Conservation (phyloP, 2,797 vertebrate species). For the Podarcis lilfordi region DNA sequence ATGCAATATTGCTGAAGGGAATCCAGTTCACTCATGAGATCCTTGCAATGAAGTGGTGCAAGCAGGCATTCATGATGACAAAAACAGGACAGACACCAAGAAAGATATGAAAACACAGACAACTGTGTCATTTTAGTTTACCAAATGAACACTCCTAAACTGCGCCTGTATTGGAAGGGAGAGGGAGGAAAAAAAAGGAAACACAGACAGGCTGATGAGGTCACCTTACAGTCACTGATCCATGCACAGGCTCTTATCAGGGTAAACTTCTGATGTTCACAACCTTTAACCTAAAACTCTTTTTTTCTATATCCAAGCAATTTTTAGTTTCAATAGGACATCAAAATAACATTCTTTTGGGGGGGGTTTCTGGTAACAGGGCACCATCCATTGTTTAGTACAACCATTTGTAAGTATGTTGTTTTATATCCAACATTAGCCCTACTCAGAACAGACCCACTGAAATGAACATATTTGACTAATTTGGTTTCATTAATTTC, state of each 20-base stretch:
- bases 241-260: constrained; percentile 82
- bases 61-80: constrained; percentile 83
- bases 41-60: constrained; percentile 80
- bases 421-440: too few relatives aligned
- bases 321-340: constrained; percentile 66
- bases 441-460: too few relatives aligned
- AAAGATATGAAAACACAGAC: constrained; percentile 78
- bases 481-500: too few relatives aligned
- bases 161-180: constrained; percentile 82
- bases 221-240: constrained; percentile 78
- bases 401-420: constrained; percentile 34
- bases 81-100: constrained; percentile 76
- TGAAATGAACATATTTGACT: too few relatives aligned
- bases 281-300: constrained; percentile 76
- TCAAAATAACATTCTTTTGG: constrained; percentile 63
- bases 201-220: constrained; percentile 78
- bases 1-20: constrained; percentile 86
- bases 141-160: constrained; percentile 80
- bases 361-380: constrained; percentile 61
- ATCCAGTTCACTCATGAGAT: constrained; percentile 82
- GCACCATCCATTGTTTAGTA: constrained; percentile 73
- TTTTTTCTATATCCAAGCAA: constrained; percentile 63
- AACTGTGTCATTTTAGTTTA: constrained; percentile 76
- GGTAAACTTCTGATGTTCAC: constrained; percentile 75
- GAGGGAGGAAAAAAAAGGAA: constrained; percentile 73